Evolutionary conservation across 2,113 vertebrate species (phyloP), one percentile per base, ranked within the genome.

Genomic region (Quiscalus mexicanus): DNA sequence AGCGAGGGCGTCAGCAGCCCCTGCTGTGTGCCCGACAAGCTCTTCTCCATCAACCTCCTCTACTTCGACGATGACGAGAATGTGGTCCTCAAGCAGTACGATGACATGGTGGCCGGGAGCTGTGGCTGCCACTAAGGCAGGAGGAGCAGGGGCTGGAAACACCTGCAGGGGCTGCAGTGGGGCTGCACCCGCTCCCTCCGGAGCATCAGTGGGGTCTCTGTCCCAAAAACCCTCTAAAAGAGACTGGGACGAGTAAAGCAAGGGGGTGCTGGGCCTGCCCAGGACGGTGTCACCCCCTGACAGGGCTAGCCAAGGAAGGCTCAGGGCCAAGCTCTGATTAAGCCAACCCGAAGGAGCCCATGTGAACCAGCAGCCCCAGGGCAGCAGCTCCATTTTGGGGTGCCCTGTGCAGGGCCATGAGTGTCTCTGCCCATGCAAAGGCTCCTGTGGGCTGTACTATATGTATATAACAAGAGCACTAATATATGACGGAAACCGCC

Each of bases 31-130:
- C 98, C 98, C 0, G 98, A 98, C 92, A 97, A 87, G 35, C 98
- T 99, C 60, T 95, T 96, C 94, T 98, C 99, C 89, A 99, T 98
- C 89, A 98, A 97, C 55, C 97, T 98, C 24, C 98, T 98, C 1
- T 98, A 99, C 67, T 98, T 98, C 0, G 98, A 99, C 0, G 98
- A 99, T 0, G 98, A 99, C 0, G 98, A 99, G 95, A 99, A 98
- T 2, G 98, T 99, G 55, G 98, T 99, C 13, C 95, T 99, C 59
- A 98, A 99, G 94, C 98, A 98, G 91, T 99, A 98, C 0, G 97
- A 98, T 0, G 98, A 98, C 93, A 99, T 99, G 98, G 98, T 98
- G 82, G 98, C 98, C 0, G 96, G 97, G 25, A 98, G 98, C 92
- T 99, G 99, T 0, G 99, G 98, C 30, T 99, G 99, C 64, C 98